Base-by-base conservation (phyloP, 2,888 invertebrate species). In the Ecliptopera silaceata region DNA sequence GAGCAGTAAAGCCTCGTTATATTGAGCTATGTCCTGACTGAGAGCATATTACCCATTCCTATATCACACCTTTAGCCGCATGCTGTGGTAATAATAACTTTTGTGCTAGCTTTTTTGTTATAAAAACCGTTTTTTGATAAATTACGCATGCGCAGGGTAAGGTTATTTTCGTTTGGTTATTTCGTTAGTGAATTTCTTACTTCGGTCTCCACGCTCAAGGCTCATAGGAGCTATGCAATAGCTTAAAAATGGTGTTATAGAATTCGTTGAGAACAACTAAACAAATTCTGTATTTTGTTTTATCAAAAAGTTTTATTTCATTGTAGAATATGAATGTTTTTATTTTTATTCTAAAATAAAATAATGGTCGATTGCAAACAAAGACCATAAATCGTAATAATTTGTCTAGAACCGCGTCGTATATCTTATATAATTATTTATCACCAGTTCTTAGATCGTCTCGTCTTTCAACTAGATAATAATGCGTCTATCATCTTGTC, bases 1-100 rank as follows among this genome's bases (percentile, higher is more conserved):
- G 88, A 77, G 76, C 83, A 76, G 84, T 88, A 88, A 88, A 86
- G 79, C 76, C 86, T 89, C 86, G 87, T 89, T 90, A 88, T 74
- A 69, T 78, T 88, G 87, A 88, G 79, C 85, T 82, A 88, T 83
- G 83, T 80, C 79, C 80, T 82, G 77, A 82, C 77, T 73, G 81
- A 81, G 84, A 74, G 77, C 68, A 69, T 75, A 76, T 78, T 79
- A 80, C 70, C 66, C 64, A 59, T 61, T 64, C 67, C 63, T 69
- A 73, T 72, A 72, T 62, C 53, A 47, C 69, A 73, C 65, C 72
- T 74, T 67, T 66, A 68, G 64, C 69, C 65, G 57, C 53, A 53
- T 65, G 65, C 62, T 66, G 62, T 62, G 56, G 43, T 58, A 65
- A 52, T 52, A 55, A 61, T 53, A 22, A 39, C 13, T 38, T 26